Evolutionary conservation across 92 coral and sea anemone species (phyloP).

Genomic region (Actinernus sp.): DNA sequence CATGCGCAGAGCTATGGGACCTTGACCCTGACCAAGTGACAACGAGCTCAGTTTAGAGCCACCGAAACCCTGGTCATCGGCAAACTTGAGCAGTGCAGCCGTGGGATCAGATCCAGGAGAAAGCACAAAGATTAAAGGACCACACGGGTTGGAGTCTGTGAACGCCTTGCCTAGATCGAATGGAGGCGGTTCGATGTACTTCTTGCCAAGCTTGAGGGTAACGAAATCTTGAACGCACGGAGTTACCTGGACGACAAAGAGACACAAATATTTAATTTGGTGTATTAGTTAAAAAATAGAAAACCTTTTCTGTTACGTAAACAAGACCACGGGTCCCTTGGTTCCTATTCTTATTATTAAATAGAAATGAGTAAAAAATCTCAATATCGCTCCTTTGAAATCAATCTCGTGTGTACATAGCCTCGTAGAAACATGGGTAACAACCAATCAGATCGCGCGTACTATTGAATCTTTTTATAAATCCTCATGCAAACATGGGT

Average conservation of each 20-base stretch:
- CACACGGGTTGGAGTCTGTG: slow-evolving; percentile 95
- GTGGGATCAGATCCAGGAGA: slow-evolving; percentile 99
- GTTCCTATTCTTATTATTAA: too few species aligned
- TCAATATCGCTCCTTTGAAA: too few species aligned
- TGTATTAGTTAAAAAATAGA: neutral
- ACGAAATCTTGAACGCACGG: slow-evolving; percentile 98
- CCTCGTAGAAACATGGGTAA: too few species aligned
- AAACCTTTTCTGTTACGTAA: neutral
- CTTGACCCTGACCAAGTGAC: slow-evolving; percentile 99
- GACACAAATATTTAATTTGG: neutral
- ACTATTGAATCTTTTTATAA: too few species aligned
- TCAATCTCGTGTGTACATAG: too few species aligned
- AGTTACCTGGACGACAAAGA: slow-evolving; percentile 74
- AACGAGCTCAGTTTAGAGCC: slow-evolving; percentile 98
- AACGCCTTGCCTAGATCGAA: slow-evolving; percentile 98
- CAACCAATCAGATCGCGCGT: too few species aligned
- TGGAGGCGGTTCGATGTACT: slow-evolving; percentile 96
- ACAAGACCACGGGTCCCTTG: too few species aligned
- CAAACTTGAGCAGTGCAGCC: slow-evolving; percentile 97
- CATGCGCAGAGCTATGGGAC: slow-evolving; percentile 99
- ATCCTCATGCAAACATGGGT: too few species aligned
- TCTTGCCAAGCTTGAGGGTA: slow-evolving; percentile 89
- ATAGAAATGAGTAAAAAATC: too few species aligned
- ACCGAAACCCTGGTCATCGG: slow-evolving; percentile 99
- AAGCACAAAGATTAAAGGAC: slow-evolving; percentile 94